These are phyloP conservation scores for Solen grandis DNA, from an alignment of 1,140 invertebrate genomes.

Conservation along the genomic window DNA sequence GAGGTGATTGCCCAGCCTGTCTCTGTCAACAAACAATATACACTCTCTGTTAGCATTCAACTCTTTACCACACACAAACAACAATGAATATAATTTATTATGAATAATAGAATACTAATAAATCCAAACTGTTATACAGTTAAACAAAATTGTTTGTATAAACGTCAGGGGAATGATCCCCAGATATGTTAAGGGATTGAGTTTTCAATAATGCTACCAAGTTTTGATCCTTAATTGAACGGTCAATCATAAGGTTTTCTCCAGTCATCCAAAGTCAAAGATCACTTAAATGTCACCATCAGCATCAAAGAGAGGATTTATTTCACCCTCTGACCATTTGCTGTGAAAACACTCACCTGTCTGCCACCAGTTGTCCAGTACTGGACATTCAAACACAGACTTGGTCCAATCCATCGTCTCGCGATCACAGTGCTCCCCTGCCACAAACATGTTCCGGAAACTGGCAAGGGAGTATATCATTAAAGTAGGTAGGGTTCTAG, in stretches of 20 bases:
- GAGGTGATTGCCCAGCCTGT: slow-evolving; percentile 94
- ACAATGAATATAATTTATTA: no score
- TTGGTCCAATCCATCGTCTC: slow-evolving; percentile 94
- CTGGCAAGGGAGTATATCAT: slow-evolving; percentile 81
- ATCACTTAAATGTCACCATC: no score
- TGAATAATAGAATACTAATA: not conserved
- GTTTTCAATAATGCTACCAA: no score
- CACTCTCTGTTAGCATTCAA: not conserved
- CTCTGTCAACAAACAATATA: slow-evolving; percentile 84
- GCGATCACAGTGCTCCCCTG: slow-evolving; percentile 96
- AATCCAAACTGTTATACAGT: not conserved
- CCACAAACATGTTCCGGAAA: slow-evolving; percentile 91
- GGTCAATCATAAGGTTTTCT: no score
- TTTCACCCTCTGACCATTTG: no score
- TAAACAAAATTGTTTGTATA: not conserved
- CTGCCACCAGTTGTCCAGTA: slow-evolving; percentile 98
- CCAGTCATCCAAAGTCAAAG: no score
- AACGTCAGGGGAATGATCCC: no score
- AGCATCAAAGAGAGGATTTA: no score
- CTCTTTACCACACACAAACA: not conserved
- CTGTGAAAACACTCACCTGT: slow-evolving; percentile 84
- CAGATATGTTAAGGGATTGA: no score
- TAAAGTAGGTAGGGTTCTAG: no score
- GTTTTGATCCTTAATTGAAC: no score
- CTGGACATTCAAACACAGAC: slow-evolving; percentile 89